Conservation (phyloP, 2,888 invertebrate genomes). For the Candidula unifasciata region DNA sequence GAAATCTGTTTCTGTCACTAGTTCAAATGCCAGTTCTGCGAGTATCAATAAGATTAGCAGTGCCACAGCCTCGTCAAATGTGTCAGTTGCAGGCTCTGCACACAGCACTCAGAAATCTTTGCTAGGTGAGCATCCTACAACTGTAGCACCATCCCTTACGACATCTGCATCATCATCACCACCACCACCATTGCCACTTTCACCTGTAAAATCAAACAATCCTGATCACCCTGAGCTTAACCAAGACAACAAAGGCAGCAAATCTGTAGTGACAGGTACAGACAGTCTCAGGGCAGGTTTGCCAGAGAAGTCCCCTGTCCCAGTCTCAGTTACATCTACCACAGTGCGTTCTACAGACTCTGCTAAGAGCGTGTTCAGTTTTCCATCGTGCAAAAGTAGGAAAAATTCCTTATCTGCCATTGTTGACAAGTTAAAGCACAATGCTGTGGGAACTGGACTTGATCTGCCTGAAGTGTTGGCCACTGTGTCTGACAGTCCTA, state of each 20-base stretch:
- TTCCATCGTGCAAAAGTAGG: conserved; percentile 58
- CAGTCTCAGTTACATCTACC: conserved; percentile 44
- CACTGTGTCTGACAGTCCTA: background rate
- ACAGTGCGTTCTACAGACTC: conserved; percentile 49
- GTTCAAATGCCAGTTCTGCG: background rate
- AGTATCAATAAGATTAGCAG: conserved; percentile 10
- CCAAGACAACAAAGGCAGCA: conserved; percentile 33
- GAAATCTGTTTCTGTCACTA: background rate
- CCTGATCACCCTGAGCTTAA: background rate
- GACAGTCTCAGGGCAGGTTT: conserved; percentile 11
- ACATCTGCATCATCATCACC: conserved; percentile 24
- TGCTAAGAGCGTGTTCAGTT: conserved; percentile 40
- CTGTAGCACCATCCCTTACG: background rate
- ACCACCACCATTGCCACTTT: conserved; percentile 14
- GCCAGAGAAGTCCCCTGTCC: conserved; percentile 13
- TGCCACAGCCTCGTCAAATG: background rate
- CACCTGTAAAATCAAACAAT: conserved; percentile 26
- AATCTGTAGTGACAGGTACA: background rate
- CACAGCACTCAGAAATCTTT: conserved; percentile 6
- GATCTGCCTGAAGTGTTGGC: background rate
- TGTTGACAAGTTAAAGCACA: conserved; percentile 85
- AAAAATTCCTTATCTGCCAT: conserved; percentile 81
- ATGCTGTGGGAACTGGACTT: conserved; percentile 32
- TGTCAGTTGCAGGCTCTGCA: background rate
- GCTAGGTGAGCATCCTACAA: background rate